These are phyloP conservation scores for Hozukius guyotensis DNA, from an alignment of 2,797 vertebrate species.

Conservation along the genomic window DNA sequence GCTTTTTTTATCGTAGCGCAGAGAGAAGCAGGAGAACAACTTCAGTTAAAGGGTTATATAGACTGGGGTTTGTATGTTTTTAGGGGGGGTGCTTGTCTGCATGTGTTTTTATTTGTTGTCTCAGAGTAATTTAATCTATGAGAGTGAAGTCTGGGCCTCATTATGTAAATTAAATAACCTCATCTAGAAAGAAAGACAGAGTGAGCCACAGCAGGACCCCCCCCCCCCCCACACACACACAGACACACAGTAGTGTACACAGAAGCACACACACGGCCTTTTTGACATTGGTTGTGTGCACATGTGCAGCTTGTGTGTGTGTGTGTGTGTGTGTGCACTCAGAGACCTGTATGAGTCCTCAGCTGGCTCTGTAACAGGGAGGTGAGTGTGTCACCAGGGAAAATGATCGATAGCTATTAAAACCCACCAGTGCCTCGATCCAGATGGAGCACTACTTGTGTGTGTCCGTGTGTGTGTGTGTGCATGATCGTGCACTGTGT, in stretches of 20 bases:
- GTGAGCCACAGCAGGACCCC: constrained; percentile 64
- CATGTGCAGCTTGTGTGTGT: constrained; percentile 9
- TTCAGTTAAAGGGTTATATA: constrained; percentile 33
- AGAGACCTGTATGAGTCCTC: constrained; percentile 57
- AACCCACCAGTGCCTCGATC: constrained; percentile 73
- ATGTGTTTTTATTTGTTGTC: constrained; percentile 78
- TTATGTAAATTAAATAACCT: constrained; percentile 84
- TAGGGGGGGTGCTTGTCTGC: constrained; percentile 46
- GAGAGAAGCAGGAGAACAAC: neutral
- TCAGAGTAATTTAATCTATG: constrained; percentile 80
- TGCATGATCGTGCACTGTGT: constrained; percentile 73
- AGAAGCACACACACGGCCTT: constrained; percentile 22
- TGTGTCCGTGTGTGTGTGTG: constrained; percentile 25
- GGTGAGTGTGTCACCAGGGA: constrained; percentile 72
- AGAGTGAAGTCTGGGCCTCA: constrained; percentile 79
- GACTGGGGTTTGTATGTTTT: constrained; percentile 55
- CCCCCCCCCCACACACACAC: neutral
- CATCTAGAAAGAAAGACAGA: constrained; percentile 71
- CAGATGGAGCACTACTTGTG: constrained; percentile 75
- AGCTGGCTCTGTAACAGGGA: constrained; percentile 75
- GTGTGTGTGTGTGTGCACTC: constrained; percentile 26
- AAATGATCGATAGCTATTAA: constrained; percentile 87
- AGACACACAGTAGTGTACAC: neutral
- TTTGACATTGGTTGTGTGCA: constrained; percentile 53
- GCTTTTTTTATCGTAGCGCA: neutral